Evolutionary conservation across 2,888 invertebrate species (phyloP).

Genomic region (Mesorhabditis belari): DNA sequence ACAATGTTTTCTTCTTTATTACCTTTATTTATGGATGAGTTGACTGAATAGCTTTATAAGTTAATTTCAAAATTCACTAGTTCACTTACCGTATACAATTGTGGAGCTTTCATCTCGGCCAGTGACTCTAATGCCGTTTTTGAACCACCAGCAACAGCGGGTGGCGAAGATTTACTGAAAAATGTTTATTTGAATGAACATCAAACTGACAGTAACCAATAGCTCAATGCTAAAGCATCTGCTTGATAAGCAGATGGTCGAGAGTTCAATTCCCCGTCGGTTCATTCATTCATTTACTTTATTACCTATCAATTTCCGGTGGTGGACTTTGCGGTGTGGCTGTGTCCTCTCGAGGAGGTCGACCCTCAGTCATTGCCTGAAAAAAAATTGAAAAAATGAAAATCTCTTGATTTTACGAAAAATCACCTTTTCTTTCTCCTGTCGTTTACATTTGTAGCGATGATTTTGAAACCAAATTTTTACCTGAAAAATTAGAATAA

Average conservation of each 20-base stretch:
- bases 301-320: not conserved
- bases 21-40: too few species aligned
- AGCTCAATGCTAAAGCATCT: too few species aligned
- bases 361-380: not conserved
- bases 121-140: not conserved
- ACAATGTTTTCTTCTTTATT: too few species aligned
- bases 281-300: too few species aligned
- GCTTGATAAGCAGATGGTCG: too few species aligned
- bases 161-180: not conserved
- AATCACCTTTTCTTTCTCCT: not conserved
- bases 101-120: not conserved
- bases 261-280: too few species aligned
- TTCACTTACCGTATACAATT: not conserved
- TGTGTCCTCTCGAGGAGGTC: not conserved
- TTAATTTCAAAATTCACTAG: too few species aligned
- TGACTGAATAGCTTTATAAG: too few species aligned
- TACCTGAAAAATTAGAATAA: slow-evolving; percentile 24
- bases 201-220: too few species aligned
- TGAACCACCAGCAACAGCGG: too few species aligned
- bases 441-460: slow-evolving; percentile 34
- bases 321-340: not conserved
- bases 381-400: too few species aligned
- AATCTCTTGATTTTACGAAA: slow-evolving; percentile 26
- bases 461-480: slow-evolving; percentile 42
- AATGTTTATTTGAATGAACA: not conserved